Evolutionary conservation across 1,140 invertebrate genomes (phyloP), one percentile per base, ranked within the genome.

Genomic region (Solenopsis invicta): DNA sequence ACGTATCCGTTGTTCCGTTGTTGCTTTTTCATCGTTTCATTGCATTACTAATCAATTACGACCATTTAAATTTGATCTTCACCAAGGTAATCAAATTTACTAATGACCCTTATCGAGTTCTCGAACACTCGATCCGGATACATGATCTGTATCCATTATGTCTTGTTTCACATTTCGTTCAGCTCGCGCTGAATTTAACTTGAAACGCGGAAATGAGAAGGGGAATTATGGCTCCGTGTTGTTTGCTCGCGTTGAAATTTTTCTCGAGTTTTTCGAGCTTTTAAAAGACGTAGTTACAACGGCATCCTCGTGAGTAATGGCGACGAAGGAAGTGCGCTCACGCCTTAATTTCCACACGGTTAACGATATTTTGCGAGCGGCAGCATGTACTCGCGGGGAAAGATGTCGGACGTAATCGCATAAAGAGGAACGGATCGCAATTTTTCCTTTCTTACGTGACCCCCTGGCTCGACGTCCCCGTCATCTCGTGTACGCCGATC

Each of bases 381-480:
- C 10, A 45, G 21, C 50, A 29, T 72, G 78, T 41, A 56, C 18
- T 37, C 16, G 34, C 21, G n/a, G 78, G n/a, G n/a, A 56, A 29
- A 71, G 34, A 81, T 71, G 78, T 54, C 48, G 48, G 29, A 52
- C 52, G 78, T 72, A 71, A 81, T 71, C 77, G n/a, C 29, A 16
- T 59, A 75, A 87, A 66, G 21, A 61, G 59, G 69, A 62, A 71
- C 64, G 54, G 69, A 71, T 85, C 64, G 59, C 54, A 56, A 85
- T 85, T 61, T 88, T 88, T 84, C 24, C 71, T 74, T 77, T 89
- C 21, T 48, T 59, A 85, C 72, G 87, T 62, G 72, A 88, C 37
- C 37, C 37, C 52, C 72, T 85, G 29, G 21, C 52, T 56, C 48
- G 37, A n/a, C 59, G n/a, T 21, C 45, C 29, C 50, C 13, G 59